phyloP scores from a whole-genome alignment of 1,140 invertebrate genomes.

The Cyphomyrmex costatus region DNA sequence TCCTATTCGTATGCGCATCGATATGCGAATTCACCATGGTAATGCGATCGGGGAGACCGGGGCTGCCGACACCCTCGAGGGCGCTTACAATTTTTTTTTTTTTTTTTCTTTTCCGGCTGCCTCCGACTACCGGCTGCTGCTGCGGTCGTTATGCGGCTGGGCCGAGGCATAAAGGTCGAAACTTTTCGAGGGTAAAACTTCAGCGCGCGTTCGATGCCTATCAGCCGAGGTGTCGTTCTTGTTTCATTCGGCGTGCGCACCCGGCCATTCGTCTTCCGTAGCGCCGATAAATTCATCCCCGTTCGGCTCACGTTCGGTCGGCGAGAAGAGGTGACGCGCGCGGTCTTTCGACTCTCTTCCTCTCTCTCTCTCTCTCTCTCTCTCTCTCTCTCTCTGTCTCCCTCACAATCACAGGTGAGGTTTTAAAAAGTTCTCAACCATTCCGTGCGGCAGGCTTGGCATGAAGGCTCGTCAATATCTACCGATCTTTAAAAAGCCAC shows the following conservation, averaged over 20 bases:
- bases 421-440: constrained; percentile 40
- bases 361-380: not conserved
- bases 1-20: constrained; percentile 69
- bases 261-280: constrained; percentile 42
- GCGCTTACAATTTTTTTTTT: constrained; percentile 63
- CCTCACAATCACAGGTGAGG: not conserved
- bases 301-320: constrained; percentile 13
- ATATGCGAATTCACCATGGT: constrained; percentile 69
- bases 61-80: constrained; percentile 51
- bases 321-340: constrained; percentile 4
- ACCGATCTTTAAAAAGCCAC: constrained; percentile 23
- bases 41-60: constrained; percentile 54
- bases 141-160: constrained; percentile 23
- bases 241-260: constrained; percentile 49
- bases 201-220: constrained; percentile 21
- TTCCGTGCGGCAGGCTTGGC: not conserved
- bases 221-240: constrained; percentile 42
- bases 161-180: constrained; percentile 14
- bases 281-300: constrained; percentile 53
- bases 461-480: constrained; percentile 28
- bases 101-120: not conserved
- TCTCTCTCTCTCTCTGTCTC: not conserved
- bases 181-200: constrained; percentile 40
- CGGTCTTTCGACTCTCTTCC: not conserved
- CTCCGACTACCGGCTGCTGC: not conserved